Evolutionary conservation across 1,140 invertebrate species (phyloP).

Genomic region (Trissolcus basalis): DNA sequence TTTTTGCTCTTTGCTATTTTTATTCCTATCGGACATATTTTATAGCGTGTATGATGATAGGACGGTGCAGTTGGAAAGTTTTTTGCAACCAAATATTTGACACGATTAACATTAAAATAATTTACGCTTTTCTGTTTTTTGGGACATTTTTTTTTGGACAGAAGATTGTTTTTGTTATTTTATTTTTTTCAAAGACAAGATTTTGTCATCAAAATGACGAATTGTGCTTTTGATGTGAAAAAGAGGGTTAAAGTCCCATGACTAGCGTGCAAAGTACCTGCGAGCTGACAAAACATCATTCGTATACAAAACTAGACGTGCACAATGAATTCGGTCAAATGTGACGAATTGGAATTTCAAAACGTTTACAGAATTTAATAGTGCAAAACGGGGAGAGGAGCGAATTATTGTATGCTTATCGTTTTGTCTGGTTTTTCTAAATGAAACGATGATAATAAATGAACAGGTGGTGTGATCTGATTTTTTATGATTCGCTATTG

Average conservation of each 20-base stretch:
- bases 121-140: no score
- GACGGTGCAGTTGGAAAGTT: not conserved
- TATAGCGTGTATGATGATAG: constrained; percentile 11
- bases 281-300: constrained; percentile 21
- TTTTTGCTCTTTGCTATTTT: constrained; percentile 13
- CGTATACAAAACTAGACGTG: constrained; percentile 11
- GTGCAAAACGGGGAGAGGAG: no score
- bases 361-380: no score
- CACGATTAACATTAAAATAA: no score
- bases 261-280: constrained; percentile 62
- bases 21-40: constrained; percentile 8
- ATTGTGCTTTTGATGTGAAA: constrained; percentile 59
- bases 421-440: no score
- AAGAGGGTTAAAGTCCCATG: constrained; percentile 35
- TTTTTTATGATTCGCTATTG: no score
- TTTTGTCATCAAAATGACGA: constrained; percentile 55
- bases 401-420: no score
- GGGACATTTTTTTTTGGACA: not conserved
- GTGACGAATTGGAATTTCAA: constrained; percentile 26
- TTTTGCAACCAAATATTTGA: constrained; percentile 1
- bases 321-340: constrained; percentile 14
- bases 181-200: constrained; percentile 17
- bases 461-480: no score
- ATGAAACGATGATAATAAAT: no score
- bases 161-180: not conserved